Evolutionary conservation across 2,888 invertebrate genomes (phyloP).

Genomic region (Palloptera scutellata): DNA sequence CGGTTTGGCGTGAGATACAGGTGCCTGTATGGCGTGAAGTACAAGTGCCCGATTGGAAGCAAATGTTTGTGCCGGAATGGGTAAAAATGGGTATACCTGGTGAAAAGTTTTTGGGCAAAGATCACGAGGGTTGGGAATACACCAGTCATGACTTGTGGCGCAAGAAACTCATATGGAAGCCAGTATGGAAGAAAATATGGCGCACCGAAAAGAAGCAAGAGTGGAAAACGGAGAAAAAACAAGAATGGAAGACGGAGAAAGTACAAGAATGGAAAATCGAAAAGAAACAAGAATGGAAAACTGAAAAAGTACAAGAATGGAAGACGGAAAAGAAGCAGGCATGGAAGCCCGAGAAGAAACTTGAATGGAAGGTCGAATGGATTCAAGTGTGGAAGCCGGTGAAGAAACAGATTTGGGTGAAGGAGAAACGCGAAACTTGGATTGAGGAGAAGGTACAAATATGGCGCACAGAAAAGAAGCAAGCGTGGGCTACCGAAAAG

Average conservation of each 20-base stretch:
- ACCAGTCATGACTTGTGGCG: constrained; percentile 87
- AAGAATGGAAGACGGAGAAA: constrained; percentile 70
- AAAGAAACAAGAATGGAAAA: constrained; percentile 82
- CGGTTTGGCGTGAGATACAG: constrained; percentile 74
- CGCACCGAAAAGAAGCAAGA: constrained; percentile 79
- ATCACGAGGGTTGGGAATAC: constrained; percentile 83
- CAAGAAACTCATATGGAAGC: constrained; percentile 76
- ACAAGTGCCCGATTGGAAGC: constrained; percentile 62
- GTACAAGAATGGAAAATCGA: constrained; percentile 78
- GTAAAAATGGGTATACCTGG: constrained; percentile 77
- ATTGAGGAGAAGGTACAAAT: constrained; percentile 75
- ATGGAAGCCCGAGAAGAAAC: constrained; percentile 76
- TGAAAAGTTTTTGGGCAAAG: constrained; percentile 81
- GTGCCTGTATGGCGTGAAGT: constrained; percentile 75
- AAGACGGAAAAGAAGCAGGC: constrained; percentile 77
- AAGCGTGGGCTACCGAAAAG: constrained; percentile 71
- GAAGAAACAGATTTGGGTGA: constrained; percentile 82
- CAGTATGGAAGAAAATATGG: constrained; percentile 80
- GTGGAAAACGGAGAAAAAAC: constrained; percentile 77
- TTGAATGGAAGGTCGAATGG: constrained; percentile 71
- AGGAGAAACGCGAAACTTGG: constrained; percentile 80
- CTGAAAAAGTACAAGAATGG: constrained; percentile 79
- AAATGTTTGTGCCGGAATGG: constrained; percentile 72
- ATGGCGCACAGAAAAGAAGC: constrained; percentile 70
- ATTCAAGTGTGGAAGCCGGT: constrained; percentile 77